Conservation (phyloP, 1,140 invertebrate species). For the Gonatopus flavifemur region DNA sequence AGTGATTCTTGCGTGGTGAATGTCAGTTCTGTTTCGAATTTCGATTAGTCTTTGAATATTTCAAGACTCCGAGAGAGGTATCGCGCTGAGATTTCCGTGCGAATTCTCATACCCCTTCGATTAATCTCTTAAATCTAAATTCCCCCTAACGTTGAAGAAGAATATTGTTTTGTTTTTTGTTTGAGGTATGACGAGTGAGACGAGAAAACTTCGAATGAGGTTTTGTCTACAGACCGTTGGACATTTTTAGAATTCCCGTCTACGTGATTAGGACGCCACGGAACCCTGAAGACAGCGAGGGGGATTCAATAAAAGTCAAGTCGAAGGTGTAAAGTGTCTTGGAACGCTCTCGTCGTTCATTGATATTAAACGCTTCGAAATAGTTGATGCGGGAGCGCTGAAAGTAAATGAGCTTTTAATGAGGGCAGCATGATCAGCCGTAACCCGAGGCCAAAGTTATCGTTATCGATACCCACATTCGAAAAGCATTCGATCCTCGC, state of each 20-base stretch:
- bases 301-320: constrained; percentile 27
- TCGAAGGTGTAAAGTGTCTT: constrained; percentile 8
- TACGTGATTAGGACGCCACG: too few relatives aligned
- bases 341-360: constrained; percentile 25
- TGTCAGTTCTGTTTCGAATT: constrained; percentile 17
- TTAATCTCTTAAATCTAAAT: neutral
- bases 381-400: constrained; percentile 23
- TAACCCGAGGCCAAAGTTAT: constrained; percentile 21
- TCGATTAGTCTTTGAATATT: constrained; percentile 23
- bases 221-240: neutral
- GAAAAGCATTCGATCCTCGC: constrained; percentile 25
- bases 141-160: neutral
- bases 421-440: constrained; percentile 26
- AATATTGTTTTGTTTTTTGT: neutral
- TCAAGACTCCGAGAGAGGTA: constrained; percentile 14
- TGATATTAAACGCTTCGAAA: constrained; percentile 29
- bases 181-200: neutral
- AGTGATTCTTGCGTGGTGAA: constrained; percentile 7
- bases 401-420: constrained; percentile 32
- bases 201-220: constrained; percentile 10
- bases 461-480: constrained; percentile 20
- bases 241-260: constrained; percentile 24
- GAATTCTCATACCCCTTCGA: neutral
- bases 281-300: constrained; percentile 10
- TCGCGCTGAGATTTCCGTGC: neutral